Percentiles rank a stretch among this genome's conserved stretches.
phyloP scores from a whole-genome alignment of 2,888 invertebrate genomes.

The Dione vanillae region DNA sequence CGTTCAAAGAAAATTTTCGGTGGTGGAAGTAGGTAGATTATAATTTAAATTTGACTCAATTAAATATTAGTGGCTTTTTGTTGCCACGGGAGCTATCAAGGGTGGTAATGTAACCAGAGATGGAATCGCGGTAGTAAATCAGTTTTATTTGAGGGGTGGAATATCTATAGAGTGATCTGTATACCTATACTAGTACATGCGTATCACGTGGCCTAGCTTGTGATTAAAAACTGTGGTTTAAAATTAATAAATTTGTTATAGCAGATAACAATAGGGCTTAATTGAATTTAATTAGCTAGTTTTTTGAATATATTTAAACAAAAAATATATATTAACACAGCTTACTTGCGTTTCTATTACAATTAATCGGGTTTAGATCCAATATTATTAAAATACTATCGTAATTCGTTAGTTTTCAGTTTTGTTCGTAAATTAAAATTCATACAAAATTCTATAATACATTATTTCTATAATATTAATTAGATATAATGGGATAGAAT shows the following conservation, averaged over 20 bases:
- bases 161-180: slow-evolving; percentile 47
- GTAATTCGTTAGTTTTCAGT: no score
- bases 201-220: slow-evolving; percentile 20
- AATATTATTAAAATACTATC: no score
- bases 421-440: no score
- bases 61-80: slow-evolving; percentile 44
- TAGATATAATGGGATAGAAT: no score
- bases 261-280: background rate
- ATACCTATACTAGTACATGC: slow-evolving; percentile 29
- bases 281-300: no score
- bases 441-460: no score
- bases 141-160: slow-evolving; percentile 50
- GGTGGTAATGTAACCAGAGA: slow-evolving; percentile 60
- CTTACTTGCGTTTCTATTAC: no score
- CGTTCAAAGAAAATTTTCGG: background rate
- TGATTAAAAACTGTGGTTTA: background rate
- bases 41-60: slow-evolving; percentile 42
- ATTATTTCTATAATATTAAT: no score
- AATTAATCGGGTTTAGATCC: no score
- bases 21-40: slow-evolving; percentile 11
- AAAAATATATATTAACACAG: no score
- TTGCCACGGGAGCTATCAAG: slow-evolving; percentile 53
- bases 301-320: no score
- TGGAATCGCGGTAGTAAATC: slow-evolving; percentile 56
- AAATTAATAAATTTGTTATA: background rate